Conservation (phyloP, 2,888 invertebrate genomes). For the Dryomyza anilis region DNA sequence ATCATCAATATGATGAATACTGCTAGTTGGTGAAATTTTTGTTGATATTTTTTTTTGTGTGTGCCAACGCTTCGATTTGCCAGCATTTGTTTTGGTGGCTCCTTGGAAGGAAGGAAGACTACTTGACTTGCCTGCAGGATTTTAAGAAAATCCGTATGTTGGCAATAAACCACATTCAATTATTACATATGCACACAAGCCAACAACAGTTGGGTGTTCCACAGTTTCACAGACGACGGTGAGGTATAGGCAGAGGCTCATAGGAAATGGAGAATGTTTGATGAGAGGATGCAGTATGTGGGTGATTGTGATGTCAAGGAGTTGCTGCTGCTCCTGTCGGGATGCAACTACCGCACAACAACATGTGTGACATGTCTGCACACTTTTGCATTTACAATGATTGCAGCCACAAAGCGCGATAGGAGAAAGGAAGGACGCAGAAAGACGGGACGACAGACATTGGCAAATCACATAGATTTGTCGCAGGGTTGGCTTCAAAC, state of each 20-base stretch:
- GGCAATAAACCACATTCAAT: constrained; percentile 38
- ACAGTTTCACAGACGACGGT: background rate
- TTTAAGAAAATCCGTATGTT: constrained; percentile 34
- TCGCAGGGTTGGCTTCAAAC: constrained; percentile 4
- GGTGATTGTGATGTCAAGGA: too few relatives aligned
- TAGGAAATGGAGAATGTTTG: background rate
- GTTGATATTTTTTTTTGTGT: too few relatives aligned
- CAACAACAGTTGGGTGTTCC: background rate
- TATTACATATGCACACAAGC: constrained; percentile 27
- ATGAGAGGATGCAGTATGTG: too few relatives aligned
- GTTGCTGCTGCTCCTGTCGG: too few relatives aligned
- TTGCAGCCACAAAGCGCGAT: constrained; percentile 22
- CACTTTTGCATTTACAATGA: constrained; percentile 21
- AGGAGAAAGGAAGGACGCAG: background rate
- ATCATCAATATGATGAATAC: too few relatives aligned
- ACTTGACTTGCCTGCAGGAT: constrained; percentile 13
- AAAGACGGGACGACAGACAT: constrained; percentile 8
- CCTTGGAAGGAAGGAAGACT: too few relatives aligned
- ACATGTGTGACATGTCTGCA: constrained; percentile 21
- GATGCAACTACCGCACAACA: constrained; percentile 18
- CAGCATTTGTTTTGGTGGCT: too few relatives aligned
- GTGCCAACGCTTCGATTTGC: too few relatives aligned
- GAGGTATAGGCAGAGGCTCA: background rate
- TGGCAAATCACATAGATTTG: constrained; percentile 23
- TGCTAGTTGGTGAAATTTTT: too few relatives aligned